phyloP scores from a whole-genome alignment of 2,113 vertebrate species.

The Dipodomys stephensi region DNA sequence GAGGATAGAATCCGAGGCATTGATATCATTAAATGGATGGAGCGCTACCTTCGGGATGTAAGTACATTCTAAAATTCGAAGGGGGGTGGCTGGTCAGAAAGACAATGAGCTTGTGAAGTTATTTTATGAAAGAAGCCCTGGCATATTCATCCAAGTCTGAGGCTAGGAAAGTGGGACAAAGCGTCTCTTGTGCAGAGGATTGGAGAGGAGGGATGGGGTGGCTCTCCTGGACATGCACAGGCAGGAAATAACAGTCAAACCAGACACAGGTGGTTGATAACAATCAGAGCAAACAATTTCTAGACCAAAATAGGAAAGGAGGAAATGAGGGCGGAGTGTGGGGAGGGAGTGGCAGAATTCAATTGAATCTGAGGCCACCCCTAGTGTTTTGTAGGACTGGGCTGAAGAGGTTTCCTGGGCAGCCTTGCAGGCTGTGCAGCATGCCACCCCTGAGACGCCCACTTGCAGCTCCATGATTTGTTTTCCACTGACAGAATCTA shows the following conservation, averaged over 20 bases:
- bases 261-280: constrained; percentile 82
- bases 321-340: constrained; percentile 52
- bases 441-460: not conserved
- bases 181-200: constrained; percentile 53
- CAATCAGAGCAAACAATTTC: constrained; percentile 78
- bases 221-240: constrained; percentile 63
- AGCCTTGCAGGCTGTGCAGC: not conserved
- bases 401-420: constrained; percentile 31
- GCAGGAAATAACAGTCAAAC: constrained; percentile 75
- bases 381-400: constrained; percentile 37
- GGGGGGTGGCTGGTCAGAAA: not conserved
- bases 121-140: constrained; percentile 33
- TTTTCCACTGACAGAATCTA: constrained; percentile 68
- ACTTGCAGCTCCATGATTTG: constrained; percentile 34
- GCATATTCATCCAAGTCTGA: not conserved
- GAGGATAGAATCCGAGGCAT: constrained; percentile 93
- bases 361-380: constrained; percentile 53
- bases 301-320: constrained; percentile 68
- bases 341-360: constrained; percentile 49
- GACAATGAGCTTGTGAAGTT: constrained; percentile 17
- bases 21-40: constrained; percentile 97
- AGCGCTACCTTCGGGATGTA: constrained; percentile 95
- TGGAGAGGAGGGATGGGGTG: constrained; percentile 72
- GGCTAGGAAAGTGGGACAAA: constrained; percentile 65
- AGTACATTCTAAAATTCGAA: constrained; percentile 81